These are phyloP conservation scores for Ichneumoninae sp. DNA, from an alignment of 2,888 invertebrate species.

Conservation along the genomic window DNA sequence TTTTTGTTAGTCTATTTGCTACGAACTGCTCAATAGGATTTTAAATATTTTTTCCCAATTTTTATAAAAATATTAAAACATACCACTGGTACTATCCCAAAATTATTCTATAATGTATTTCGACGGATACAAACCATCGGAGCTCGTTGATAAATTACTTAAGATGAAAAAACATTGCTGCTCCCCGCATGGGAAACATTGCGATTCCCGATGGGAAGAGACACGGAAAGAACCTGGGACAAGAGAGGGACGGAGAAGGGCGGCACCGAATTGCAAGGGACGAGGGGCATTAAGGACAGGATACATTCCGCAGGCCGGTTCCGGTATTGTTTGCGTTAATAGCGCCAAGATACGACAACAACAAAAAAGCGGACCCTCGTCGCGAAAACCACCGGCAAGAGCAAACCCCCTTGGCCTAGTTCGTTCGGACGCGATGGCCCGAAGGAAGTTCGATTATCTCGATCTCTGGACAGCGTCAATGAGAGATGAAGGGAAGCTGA, in stretches of 20 bases:
- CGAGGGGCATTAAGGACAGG: slow-evolving; percentile 81
- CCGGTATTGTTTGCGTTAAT: slow-evolving; percentile 83
- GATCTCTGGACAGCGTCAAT: slow-evolving; percentile 81
- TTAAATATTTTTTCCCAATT: no score
- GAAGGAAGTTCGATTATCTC: slow-evolving; percentile 81
- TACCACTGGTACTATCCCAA: slow-evolving; percentile 24
- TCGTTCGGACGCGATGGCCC: slow-evolving; percentile 73
- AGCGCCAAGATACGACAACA: slow-evolving; percentile 80
- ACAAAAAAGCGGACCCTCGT: slow-evolving; percentile 70
- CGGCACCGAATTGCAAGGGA: slow-evolving; percentile 61
- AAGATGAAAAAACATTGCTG: slow-evolving; percentile 75
- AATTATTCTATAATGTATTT: slow-evolving; percentile 64
- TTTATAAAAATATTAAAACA: background rate
- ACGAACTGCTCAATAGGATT: no score
- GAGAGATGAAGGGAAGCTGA: slow-evolving; percentile 70
- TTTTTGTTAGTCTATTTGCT: background rate
- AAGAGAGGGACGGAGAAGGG: slow-evolving; percentile 62
- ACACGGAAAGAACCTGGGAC: slow-evolving; percentile 61
- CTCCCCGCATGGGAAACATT: no score
- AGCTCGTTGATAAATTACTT: slow-evolving; percentile 80
- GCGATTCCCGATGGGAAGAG: slow-evolving; percentile 48
- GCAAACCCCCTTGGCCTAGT: slow-evolving; percentile 64
- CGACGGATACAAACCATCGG: slow-evolving; percentile 79
- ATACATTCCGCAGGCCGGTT: slow-evolving; percentile 81
- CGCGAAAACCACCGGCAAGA: slow-evolving; percentile 49